Base-by-base conservation (phyloP, 2,797 vertebrate genomes). In the Coregonus ussuriensis region DNA sequence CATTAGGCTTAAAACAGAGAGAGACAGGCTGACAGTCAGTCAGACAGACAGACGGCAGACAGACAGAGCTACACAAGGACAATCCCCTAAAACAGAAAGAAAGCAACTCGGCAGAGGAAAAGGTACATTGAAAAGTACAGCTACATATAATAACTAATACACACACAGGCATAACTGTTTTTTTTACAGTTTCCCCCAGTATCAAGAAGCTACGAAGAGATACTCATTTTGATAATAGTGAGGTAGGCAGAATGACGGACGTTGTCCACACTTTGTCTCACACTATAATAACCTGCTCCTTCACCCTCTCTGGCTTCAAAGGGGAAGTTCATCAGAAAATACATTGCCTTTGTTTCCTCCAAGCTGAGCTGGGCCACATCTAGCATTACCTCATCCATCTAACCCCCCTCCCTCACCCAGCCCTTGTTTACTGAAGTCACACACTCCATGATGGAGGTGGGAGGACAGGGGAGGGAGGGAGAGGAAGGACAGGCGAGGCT, bases 321-420 rank as follows among this genome's bases (percentile, higher is more conserved):
- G 77, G 68, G 68, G 69, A 9, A 25, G 59, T 21, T 52, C 4
- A 25, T 7, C 62, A 74, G 66, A n/a, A 85, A 74, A 84, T 86
- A 74, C 86, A 88, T 85, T 85, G 85, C 77, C 83, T 86, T 89
- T 85, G 82, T 89, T 86, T 83, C 80, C 62, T 53, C 80, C 37
- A 74, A 78, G 84, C 74, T 70, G 74, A 81, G 79, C 76, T 71
- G 77, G 77, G 77, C 75, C 73, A 80, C 82, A 82, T 82, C 80
- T 85, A 83, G 83, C 84, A 88, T 90, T 89, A 87, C 73, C 88
- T 86, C 89, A 90, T 92, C 86, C 82, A 85, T 87, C 81, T 83
- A 85, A 68, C 13, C 71, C 72, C 71, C 33, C 68, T 41, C 29
- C 9, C 31, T 16, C 54, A 59, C 54, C 15, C 4, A 59, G 16